Evolutionary conservation across 1,140 invertebrate genomes (phyloP), one percentile per base, ranked within the genome.

Genomic region (Drosophila arawakana): DNA sequence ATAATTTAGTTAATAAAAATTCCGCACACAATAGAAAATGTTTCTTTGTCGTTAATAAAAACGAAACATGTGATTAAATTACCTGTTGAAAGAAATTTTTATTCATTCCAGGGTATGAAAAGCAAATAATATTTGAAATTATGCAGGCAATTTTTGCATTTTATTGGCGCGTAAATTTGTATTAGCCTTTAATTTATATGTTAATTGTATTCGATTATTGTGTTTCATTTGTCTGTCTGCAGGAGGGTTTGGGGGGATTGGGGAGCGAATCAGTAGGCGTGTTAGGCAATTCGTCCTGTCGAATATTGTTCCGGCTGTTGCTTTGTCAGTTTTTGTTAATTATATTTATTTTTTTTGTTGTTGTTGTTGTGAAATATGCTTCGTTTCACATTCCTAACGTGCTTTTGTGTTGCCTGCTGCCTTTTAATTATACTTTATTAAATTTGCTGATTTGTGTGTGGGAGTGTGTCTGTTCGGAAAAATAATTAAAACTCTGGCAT

Each of bases 401-500:
- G 55, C 25, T 49, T 41, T 60, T 10, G 46, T 30, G 15, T 25
- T 44, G 49, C 11, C 65, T 73, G 73, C 68, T 76, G 81, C 63
- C 84, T 83, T 80, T 73, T 83, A 83, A 88, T 88, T 83, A 89
- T 88, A 80, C 84, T 83, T 89, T 89, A 88, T 88, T 89, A 89
- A 88, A 80, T 88, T 83, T 80, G 49, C 67, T 50, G 39, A 67
- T 75, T 54, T 75, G 67, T 71, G 66, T 35, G 37, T 59, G 52
- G 37, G 10, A 13, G 37, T 59, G 54, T 62, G 46, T 63, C 43
- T 75, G 39, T 30, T 30, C 15, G 50, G 52, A 65, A 63, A 78
- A 86, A 85, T 85, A 85, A 85, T 85, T 81, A 86, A 85, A 85
- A 85, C 73, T 83, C 57, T 76, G 62, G 30, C 77, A 62, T 5